A percentile compares a stretch with the other conserved stretches of the same genome.
Conservation (phyloP, 2,797 vertebrate species). For the Podarcis lilfordi region DNA sequence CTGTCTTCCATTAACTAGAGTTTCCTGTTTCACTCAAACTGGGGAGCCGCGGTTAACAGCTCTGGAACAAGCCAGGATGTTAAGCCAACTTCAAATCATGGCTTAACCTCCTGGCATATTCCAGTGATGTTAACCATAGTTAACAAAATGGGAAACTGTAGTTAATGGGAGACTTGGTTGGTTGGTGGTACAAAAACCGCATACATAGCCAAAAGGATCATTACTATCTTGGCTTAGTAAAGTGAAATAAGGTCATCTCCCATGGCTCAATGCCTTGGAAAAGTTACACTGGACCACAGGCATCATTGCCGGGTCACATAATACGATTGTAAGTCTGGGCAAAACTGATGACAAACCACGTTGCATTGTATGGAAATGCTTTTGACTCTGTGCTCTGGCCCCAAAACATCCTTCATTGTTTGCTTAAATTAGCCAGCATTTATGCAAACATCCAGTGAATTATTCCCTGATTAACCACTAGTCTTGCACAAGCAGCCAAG, state of each 20-base stretch:
- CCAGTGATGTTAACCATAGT: background rate
- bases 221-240: background rate
- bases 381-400: background rate
- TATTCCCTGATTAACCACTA: background rate
- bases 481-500: background rate
- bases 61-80: background rate
- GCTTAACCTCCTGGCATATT: background rate
- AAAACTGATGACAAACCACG: background rate
- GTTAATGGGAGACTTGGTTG: background rate
- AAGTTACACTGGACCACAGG: background rate
- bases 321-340: background rate
- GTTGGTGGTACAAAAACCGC: background rate
- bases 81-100: background rate
- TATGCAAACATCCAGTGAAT: background rate
- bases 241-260: no score
- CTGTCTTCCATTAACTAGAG: no score
- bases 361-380: background rate
- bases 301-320: background rate
- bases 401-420: background rate
- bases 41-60: no score
- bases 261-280: background rate
- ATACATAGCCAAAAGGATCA: background rate
- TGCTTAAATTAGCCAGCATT: background rate
- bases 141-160: background rate
- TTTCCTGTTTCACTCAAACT: no score